A percentile compares a stretch with the other conserved stretches of the same genome.
Conservation (phyloP, 2,888 invertebrate species). For the Perizoma flavofasciatum region DNA sequence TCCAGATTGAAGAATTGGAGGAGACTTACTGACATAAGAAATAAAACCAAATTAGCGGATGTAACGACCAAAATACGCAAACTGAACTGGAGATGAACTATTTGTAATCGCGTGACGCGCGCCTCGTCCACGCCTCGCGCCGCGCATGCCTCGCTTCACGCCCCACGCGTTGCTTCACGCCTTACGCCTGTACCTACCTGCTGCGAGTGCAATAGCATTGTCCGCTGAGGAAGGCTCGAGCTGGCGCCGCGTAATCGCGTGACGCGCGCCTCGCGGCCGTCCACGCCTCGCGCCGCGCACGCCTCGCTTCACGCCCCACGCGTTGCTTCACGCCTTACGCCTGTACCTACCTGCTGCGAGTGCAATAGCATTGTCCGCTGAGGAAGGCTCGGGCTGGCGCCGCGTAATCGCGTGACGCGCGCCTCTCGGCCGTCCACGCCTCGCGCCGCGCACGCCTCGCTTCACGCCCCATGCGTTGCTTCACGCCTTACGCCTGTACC, state of each 20-base stretch:
- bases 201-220: constrained; percentile 54
- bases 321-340: no score
- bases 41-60: background rate
- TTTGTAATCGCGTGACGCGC: no score
- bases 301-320: constrained; percentile 19
- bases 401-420: constrained; percentile 80
- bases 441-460: constrained; percentile 58
- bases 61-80: no score
- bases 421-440: constrained; percentile 90
- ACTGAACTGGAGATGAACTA: no score
- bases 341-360: constrained; percentile 54
- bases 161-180: no score
- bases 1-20: no score
- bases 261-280: no score
- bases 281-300: constrained; percentile 48
- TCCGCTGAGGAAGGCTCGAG: constrained; percentile 52
- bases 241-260: no score
- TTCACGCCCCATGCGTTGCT: constrained; percentile 45
- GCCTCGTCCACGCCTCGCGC: no score
- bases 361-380: constrained; percentile 48
- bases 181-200: constrained; percentile 55
- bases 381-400: constrained; percentile 56
- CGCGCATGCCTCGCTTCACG: no score
- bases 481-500: no score
- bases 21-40: no score